Conservation (phyloP, 2,113 vertebrate species). For the Ifrita kowaldi region DNA sequence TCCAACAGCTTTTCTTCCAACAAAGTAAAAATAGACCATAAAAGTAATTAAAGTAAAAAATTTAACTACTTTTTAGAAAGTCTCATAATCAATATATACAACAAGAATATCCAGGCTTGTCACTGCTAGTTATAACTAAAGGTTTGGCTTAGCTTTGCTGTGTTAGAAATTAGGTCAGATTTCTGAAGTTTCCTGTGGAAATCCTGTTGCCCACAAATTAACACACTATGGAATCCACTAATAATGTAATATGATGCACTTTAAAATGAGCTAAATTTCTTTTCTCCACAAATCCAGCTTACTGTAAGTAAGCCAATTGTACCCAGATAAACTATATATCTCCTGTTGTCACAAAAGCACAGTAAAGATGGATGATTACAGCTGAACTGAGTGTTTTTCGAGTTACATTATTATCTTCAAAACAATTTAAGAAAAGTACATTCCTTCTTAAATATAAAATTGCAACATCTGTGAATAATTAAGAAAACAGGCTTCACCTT, state of each 20-base stretch:
- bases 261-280: neutral
- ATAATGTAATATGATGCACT: neutral
- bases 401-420: neutral
- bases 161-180: neutral
- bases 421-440: neutral
- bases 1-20: neutral
- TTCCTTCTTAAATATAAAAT: neutral
- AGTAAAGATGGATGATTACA: neutral
- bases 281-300: neutral
- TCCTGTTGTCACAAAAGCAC: neutral
- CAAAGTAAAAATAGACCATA: neutral
- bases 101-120: neutral
- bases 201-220: neutral
- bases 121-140: neutral
- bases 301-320: neutral
- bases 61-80: neutral
- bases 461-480: neutral
- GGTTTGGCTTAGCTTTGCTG: neutral
- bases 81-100: neutral
- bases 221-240: neutral
- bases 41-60: neutral
- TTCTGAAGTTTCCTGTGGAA: neutral
- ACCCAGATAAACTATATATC: neutral
- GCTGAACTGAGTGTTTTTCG: neutral
- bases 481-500: neutral